Evolutionary conservation across 2,113 vertebrate species (phyloP).

Genomic region (Odontesthes bonariensis): DNA sequence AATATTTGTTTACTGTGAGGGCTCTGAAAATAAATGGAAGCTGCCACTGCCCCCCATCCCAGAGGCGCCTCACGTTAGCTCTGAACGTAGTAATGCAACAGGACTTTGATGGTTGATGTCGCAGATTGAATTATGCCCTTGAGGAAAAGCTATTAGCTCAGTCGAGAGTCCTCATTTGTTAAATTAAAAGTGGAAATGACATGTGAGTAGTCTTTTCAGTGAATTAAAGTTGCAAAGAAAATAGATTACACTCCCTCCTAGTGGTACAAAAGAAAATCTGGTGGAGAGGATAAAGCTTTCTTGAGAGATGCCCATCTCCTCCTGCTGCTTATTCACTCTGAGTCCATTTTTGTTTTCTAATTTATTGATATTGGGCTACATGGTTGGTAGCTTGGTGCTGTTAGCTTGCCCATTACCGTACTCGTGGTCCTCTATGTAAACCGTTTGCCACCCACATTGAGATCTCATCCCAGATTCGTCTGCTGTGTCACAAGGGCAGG

Average conservation of each 20-base stretch:
- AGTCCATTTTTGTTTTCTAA: slow-evolving; percentile 68
- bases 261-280: slow-evolving; percentile 44
- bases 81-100: slow-evolving; percentile 73
- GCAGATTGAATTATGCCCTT: slow-evolving; percentile 86
- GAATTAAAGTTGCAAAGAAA: slow-evolving; percentile 80
- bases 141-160: slow-evolving; percentile 86
- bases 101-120: slow-evolving; percentile 86
- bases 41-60: slow-evolving; percentile 60
- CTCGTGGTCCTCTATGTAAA: slow-evolving; percentile 32
- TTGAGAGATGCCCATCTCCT: slow-evolving; percentile 56
- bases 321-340: slow-evolving; percentile 41
- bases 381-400: slow-evolving; percentile 43
- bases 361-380: slow-evolving; percentile 69
- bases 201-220: slow-evolving; percentile 82
- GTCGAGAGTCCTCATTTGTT: slow-evolving; percentile 84
- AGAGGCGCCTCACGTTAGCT: slow-evolving; percentile 76
- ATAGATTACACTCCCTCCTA: slow-evolving; percentile 62
- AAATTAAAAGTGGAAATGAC: slow-evolving; percentile 88
- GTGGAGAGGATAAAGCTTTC: slow-evolving; percentile 36
- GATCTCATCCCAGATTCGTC: slow-evolving; percentile 30
- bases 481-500: slow-evolving; percentile 50
- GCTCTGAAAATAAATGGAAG: slow-evolving; percentile 75
- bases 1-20: slow-evolving; percentile 77
- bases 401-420: slow-evolving; percentile 21
- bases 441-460: slow-evolving; percentile 37